Evolutionary conservation across 2,113 vertebrate species (phyloP).

Genomic region (Hippocampus abdominalis): DNA sequence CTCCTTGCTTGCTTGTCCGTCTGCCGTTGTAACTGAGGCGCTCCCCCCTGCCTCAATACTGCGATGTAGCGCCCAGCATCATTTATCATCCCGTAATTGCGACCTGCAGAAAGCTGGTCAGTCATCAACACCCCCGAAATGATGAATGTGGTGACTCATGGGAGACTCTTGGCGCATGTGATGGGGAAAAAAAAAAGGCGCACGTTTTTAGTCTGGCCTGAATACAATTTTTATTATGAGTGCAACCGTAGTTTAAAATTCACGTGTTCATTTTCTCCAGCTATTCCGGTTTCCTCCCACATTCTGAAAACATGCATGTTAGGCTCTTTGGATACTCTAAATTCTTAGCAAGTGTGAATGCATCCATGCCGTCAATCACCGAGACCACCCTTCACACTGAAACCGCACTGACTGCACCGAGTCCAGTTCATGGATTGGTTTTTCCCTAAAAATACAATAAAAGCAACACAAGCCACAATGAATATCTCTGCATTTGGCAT

Average conservation of each 20-base stretch:
- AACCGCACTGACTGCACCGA: too few relatives aligned
- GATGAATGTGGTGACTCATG: conserved; percentile 35
- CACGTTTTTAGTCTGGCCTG: background rate
- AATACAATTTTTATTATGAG: background rate
- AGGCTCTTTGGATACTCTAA: too few relatives aligned
- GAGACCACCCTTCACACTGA: too few relatives aligned
- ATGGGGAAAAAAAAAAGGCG: conserved; percentile 16
- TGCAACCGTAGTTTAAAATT: background rate
- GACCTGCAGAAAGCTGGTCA: conserved; percentile 32
- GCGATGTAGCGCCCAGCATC: conserved; percentile 11
- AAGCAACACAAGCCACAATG: conserved; percentile 19
- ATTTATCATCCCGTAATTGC: conserved; percentile 39
- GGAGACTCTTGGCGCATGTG: conserved; percentile 10
- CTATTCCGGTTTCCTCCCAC: too few relatives aligned
- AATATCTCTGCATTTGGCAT: conserved; percentile 6
- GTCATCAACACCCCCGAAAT: conserved; percentile 26
- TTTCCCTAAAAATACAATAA: background rate
- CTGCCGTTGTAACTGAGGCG: conserved; percentile 38
- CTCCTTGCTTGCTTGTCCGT: conserved; percentile 13
- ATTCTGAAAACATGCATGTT: too few relatives aligned
- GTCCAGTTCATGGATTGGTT: too few relatives aligned
- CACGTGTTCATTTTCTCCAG: background rate
- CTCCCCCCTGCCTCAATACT: conserved; percentile 30
- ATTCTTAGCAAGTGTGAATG: too few relatives aligned
- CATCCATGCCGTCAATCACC: too few relatives aligned